These are phyloP conservation scores for Brenthis hecate DNA, from an alignment of 2,888 invertebrate species.

Conservation along the genomic window DNA sequence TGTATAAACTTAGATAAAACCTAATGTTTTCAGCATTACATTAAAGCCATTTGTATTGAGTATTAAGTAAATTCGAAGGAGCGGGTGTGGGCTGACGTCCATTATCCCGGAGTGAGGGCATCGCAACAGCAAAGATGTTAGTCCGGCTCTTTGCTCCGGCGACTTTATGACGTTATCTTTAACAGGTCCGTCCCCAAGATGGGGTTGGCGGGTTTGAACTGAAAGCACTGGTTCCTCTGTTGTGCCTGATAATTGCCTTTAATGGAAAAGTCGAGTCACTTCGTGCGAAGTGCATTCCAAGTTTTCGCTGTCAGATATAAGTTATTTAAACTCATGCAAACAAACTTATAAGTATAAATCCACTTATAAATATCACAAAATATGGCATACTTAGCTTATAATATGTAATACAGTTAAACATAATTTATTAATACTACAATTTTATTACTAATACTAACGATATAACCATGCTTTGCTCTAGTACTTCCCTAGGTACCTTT, in stretches of 20 bases:
- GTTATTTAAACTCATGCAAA: slow-evolving; percentile 70
- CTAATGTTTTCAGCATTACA: slow-evolving; percentile 11
- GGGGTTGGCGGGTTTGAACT: slow-evolving; percentile 52
- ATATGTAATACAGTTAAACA: background rate
- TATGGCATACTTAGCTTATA: background rate
- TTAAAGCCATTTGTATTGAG: slow-evolving; percentile 36
- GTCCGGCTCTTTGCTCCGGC: slow-evolving; percentile 76
- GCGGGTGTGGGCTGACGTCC: slow-evolving; percentile 54
- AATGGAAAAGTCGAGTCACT: slow-evolving; percentile 82
- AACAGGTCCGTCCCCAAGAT: slow-evolving; percentile 72
- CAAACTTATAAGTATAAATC: slow-evolving; percentile 50
- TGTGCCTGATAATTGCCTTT: slow-evolving; percentile 80
- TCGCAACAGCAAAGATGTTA: slow-evolving; percentile 77
- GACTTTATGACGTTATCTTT: slow-evolving; percentile 82
- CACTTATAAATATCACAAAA: slow-evolving; percentile 17
- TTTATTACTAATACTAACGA: too few species aligned
- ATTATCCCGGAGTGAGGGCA: slow-evolving; percentile 75
- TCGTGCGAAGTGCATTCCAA: slow-evolving; percentile 77
- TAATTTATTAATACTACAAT: background rate
- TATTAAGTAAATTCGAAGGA: slow-evolving; percentile 40
- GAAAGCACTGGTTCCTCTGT: slow-evolving; percentile 72
- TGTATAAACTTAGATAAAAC: background rate
- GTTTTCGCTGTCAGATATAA: slow-evolving; percentile 76
- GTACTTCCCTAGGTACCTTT: too few species aligned
- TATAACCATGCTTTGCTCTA: too few species aligned